Conservation (phyloP, 2,113 vertebrate genomes). For the Centropristis striata region DNA sequence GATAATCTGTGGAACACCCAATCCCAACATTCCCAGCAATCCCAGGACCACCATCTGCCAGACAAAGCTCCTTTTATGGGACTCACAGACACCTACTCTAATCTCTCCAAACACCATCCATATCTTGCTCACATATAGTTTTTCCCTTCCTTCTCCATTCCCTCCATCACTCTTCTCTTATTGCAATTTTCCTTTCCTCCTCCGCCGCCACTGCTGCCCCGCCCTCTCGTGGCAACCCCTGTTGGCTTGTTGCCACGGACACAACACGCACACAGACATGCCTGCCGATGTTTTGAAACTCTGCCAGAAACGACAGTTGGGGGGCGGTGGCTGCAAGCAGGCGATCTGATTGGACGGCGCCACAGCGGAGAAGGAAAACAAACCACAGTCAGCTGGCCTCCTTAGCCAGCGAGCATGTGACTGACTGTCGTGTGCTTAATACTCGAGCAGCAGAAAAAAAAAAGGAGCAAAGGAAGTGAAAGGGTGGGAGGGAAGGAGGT, state of each 20-base stretch:
- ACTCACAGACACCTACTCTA: conserved; percentile 24
- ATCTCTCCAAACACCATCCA: conserved; percentile 28
- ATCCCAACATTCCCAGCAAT: conserved; percentile 55
- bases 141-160: conserved; percentile 10
- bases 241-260: conserved; percentile 73
- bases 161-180: conserved; percentile 8
- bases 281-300: conserved; percentile 79
- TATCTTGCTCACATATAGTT: conserved; percentile 22
- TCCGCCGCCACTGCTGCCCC: conserved; percentile 4
- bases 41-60: conserved; percentile 53
- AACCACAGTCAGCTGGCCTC: conserved; percentile 81
- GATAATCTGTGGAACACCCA: conserved; percentile 59
- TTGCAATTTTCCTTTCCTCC: background rate
- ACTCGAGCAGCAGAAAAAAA: conserved; percentile 17
- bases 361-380: conserved; percentile 73
- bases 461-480: background rate
- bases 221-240: conserved; percentile 52
- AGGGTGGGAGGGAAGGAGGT: background rate
- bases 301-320: conserved; percentile 68
- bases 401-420: conserved; percentile 63
- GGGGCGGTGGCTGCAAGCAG: conserved; percentile 72
- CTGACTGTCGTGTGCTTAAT: conserved; percentile 38
- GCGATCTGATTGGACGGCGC: conserved; percentile 64
- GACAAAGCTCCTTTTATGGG: conserved; percentile 47
- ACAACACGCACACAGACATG: conserved; percentile 52